Base-by-base conservation (phyloP, 2,888 invertebrate genomes). In the Electrophaes corylata region DNA sequence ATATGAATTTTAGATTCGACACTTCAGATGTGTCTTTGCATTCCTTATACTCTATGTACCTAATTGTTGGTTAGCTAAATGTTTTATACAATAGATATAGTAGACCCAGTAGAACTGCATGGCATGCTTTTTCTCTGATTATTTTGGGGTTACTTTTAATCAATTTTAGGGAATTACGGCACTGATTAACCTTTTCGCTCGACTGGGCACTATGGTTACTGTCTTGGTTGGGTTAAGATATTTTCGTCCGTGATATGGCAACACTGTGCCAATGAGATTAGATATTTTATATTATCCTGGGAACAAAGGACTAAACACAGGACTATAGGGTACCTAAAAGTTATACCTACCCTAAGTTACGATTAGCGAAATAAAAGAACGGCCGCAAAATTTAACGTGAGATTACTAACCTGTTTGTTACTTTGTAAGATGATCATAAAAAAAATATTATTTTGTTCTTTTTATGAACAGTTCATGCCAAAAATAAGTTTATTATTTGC, bases 401-500 rank as follows among this genome's bases (percentile, higher is more conserved):
- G 1, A 26, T 26, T 26, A 26, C 26, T 29, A 10, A 29, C 2
- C 8, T 4, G 26, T 56, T 48, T 37, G 20, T 35, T 35, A 49
- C 26, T 26, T 43, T 26, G 10, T 19, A 45, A 26, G 23, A 18
- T 41, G 43, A 35, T 14, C 16, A 10, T 37, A 37, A 16, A n/a
- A 35, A 29, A 16, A 43, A 35, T 35, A 20, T 23, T 2, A 23
- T 20, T 41, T 12, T 49, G 11, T 18, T 8, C 6, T 31, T 50
- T 33, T n/a, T 48, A 12, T 16, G 8, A 46, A 35, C 23, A 40
- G 50, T 46, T 50, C 35, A 54, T 59, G 50, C 54, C 54, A 59
- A 59, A 59, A 59, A 58, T 65, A 58, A 54, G 59, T 61, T 69
- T 59, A 63, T 62, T 40, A 56, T 51, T 60, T 52, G 46, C 49